phyloP scores from a whole-genome alignment of 2,888 invertebrate genomes.

The Torymus texanus region DNA sequence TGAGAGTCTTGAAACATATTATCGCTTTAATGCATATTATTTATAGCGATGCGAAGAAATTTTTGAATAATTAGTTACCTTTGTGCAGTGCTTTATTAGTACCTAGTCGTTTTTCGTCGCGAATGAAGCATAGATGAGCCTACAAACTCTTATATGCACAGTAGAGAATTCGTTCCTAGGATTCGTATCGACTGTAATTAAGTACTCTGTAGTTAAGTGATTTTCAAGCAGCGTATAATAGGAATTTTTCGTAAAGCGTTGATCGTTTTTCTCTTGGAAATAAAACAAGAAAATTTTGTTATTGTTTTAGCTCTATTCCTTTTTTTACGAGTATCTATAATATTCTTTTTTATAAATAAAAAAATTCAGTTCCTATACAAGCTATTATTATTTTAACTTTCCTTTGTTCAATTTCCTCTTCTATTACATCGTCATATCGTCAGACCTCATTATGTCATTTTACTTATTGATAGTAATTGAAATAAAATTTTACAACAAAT shows the following conservation, averaged over 20 bases:
- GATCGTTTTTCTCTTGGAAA: conserved; percentile 47
- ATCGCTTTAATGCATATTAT: background rate
- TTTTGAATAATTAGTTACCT: conserved; percentile 40
- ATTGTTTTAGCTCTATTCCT: conserved; percentile 44
- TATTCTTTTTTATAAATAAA: conserved; percentile 55
- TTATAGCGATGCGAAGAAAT: conserved; percentile 1
- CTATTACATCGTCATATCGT: no score
- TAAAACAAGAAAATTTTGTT: conserved; percentile 45
- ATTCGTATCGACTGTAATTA: conserved; percentile 30
- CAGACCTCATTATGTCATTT: no score
- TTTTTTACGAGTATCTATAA: conserved; percentile 52
- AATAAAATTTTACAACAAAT: no score
- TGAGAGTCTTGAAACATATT: background rate
- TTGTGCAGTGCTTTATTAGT: conserved; percentile 36
- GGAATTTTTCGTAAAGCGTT: conserved; percentile 47
- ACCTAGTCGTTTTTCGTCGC: conserved; percentile 45
- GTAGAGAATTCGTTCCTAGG: conserved; percentile 41
- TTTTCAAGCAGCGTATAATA: conserved; percentile 30
- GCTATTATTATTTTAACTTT: conserved; percentile 24
- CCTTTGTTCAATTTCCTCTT: background rate
- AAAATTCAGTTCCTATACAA: conserved; percentile 55
- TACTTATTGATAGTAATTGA: no score
- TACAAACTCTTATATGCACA: conserved; percentile 19
- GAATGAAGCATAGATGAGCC: conserved; percentile 19
- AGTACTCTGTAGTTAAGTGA: conserved; percentile 41